phyloP scores from a whole-genome alignment of 2,888 invertebrate genomes.

The Drosophila yooni region DNA sequence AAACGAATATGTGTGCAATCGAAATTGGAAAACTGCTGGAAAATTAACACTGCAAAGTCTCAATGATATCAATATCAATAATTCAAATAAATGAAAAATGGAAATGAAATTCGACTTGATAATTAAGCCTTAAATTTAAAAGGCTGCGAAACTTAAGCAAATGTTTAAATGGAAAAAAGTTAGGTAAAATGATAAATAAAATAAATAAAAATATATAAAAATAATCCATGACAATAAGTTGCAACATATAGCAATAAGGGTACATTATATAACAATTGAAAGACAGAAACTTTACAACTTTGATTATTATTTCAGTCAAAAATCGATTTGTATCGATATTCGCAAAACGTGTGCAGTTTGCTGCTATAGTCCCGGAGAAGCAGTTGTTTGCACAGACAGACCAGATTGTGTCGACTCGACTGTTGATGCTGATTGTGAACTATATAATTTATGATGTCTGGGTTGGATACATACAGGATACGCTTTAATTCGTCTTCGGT shows the following conservation, averaged over 20 bases:
- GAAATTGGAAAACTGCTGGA: rapidly evolving
- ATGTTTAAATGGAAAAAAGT: not conserved
- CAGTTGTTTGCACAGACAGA: not conserved
- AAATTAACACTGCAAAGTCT: not conserved
- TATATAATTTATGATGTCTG: not conserved
- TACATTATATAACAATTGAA: not conserved
- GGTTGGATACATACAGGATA: not conserved
- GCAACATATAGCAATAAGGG: not conserved
- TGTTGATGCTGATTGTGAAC: not conserved
- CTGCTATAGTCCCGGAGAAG: too few species aligned
- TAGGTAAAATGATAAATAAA: not conserved
- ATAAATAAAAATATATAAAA: not conserved
- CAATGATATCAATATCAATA: not conserved
- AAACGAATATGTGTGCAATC: not conserved
- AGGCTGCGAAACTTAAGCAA: not conserved
- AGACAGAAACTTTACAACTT: not conserved
- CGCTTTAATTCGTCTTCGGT: not conserved
- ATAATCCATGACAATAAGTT: not conserved
- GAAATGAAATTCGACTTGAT: not conserved
- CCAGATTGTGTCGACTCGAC: not conserved
- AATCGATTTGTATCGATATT: not conserved
- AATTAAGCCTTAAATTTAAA: not conserved
- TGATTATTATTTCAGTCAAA: not conserved
- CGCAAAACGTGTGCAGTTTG: not conserved
- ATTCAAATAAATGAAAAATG: rapidly evolving